These are phyloP conservation scores for Cheilosia scutellata DNA, from an alignment of 2,888 invertebrate genomes.

Conservation along the genomic window DNA sequence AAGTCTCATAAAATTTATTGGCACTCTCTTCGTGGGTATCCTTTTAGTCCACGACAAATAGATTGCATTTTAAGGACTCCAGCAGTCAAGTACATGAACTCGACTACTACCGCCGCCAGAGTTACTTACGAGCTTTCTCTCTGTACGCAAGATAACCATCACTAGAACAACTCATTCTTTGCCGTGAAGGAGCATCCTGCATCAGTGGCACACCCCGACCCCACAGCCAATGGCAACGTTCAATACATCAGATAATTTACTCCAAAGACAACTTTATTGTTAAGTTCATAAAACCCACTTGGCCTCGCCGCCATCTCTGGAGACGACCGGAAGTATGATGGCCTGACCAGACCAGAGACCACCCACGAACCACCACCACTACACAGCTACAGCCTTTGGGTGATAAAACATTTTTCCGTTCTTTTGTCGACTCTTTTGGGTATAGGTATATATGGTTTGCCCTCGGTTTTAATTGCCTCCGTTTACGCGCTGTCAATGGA, in stretches of 20 bases:
- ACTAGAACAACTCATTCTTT: constrained; percentile 21
- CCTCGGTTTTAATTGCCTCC: constrained; percentile 68
- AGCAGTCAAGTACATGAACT: constrained; percentile 51
- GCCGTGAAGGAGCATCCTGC: constrained; percentile 48
- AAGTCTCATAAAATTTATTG: constrained; percentile 70
- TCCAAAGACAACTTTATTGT: constrained; percentile 73
- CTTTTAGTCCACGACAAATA: constrained; percentile 45
- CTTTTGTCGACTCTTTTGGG: background rate
- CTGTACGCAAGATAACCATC: constrained; percentile 60
- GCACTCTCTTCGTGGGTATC: constrained; percentile 29
- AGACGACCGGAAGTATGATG: constrained; percentile 35
- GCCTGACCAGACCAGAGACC: constrained; percentile 23
- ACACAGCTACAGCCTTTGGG: background rate
- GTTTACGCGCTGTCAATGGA: constrained; percentile 71
- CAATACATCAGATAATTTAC: constrained; percentile 74
- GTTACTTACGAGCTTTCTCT: constrained; percentile 40
- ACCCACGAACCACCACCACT: background rate
- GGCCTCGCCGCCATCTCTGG: constrained; percentile 49
- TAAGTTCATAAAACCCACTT: constrained; percentile 68
- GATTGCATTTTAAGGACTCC: constrained; percentile 70
- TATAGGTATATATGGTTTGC: constrained; percentile 16
- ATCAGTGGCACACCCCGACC: constrained; percentile 11
- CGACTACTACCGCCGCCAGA: constrained; percentile 3
- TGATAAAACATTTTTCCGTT: constrained; percentile 44
- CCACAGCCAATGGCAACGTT: constrained; percentile 26